Evolutionary conservation across 2,888 invertebrate species (phyloP).

Genomic region (Troglohyphantes excavatus): DNA sequence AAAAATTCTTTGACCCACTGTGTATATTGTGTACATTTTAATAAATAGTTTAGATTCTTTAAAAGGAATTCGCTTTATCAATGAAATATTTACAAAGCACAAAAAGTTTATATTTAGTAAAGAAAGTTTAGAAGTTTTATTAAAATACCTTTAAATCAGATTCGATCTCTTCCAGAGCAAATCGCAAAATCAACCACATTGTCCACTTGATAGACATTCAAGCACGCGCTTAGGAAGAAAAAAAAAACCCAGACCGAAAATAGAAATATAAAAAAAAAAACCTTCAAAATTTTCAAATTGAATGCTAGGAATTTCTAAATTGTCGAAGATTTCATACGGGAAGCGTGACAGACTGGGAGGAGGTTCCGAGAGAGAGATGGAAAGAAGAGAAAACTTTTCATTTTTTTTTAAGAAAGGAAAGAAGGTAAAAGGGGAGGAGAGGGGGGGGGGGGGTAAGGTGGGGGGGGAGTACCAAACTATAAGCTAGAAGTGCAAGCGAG

Average conservation of each 20-base stretch:
- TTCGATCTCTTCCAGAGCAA: background rate
- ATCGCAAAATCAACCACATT: background rate
- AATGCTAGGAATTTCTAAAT: constrained; percentile 54
- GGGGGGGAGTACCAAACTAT: background rate
- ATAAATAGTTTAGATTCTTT: no score
- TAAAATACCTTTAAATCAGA: background rate
- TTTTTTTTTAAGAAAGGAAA: no score
- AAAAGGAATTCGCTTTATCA: no score
- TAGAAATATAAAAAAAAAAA: background rate
- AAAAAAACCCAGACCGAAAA: no score
- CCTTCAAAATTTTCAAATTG: constrained; percentile 33
- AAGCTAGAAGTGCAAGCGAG: constrained; percentile 7
- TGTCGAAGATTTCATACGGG: constrained; percentile 36
- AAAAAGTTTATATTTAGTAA: no score
- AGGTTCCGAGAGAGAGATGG: background rate
- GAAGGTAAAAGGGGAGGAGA: background rate
- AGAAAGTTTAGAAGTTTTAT: no score
- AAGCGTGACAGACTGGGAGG: constrained; percentile 38
- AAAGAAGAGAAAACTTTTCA: constrained; percentile 21
- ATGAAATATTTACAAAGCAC: no score
- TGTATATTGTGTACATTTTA: no score
- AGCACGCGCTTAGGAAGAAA: background rate
- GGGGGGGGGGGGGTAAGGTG: background rate
- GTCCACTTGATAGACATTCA: constrained; percentile 9
- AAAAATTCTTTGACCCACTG: no score